Evolutionary conservation across 2,888 invertebrate genomes (phyloP), one percentile per base, ranked within the genome.

Genomic region (Teleiodes luculella): DNA sequence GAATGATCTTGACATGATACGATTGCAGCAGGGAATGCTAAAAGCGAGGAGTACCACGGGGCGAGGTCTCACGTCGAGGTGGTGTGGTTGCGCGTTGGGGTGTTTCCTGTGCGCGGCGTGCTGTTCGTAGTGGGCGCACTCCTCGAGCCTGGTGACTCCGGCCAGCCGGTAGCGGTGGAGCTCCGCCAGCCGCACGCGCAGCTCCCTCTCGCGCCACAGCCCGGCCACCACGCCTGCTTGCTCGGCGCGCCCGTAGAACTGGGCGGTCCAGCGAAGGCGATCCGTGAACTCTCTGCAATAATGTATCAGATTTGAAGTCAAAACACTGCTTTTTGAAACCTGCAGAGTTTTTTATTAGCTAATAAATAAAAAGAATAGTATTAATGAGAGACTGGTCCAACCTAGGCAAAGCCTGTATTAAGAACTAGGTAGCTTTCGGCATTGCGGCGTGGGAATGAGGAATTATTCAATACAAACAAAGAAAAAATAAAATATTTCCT

Each of bases 91-190:
- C 54, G 78, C 75, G 72, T 91, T 71, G 62, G 90, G 88, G 71
- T 92, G 88, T 70, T 91, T 86, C 69, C 93, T 79, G 63, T 91
- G 92, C 68, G 92, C 90, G 54, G 93, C 92, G 86, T 93, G 92
- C 74, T 96, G 95, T 72, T 97, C 97, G 78, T 96, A 96, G 78
- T 97, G 96, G 31, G 95, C 92, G 69, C 96, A 95, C 76, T 97
- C 97, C 74, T 95, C 95, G 52, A 94, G 92, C 41, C 93, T 91
- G 2, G 95, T 95, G 36, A 98, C 92, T 24, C 98, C 98, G 66
- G 97, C 94, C 68, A 95, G 94, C 28, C 98, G 91, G 85, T 97
- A 88, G 58, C 96, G 94, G 76, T 94, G 92, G 41, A 96, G 84
- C 84, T 98, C 98, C 1, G 94, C 93, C 20, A 97, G 91, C 5